Evolutionary conservation across 2,797 vertebrate genomes (phyloP).

Genomic region (Mallotus villosus): DNA sequence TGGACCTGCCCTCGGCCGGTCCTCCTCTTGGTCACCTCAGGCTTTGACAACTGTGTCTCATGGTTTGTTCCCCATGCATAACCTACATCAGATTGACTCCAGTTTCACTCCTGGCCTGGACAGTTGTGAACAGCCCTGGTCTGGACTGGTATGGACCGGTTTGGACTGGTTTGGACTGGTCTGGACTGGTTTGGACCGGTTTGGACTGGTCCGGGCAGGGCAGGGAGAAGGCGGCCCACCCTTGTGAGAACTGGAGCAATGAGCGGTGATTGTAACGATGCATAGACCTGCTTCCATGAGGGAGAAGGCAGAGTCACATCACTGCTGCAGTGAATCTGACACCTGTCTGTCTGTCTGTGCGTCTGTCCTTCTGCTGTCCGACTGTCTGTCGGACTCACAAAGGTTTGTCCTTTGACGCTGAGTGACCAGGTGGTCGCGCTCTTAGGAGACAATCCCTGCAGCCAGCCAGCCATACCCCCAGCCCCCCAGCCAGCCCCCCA

Average conservation of each 20-base stretch:
- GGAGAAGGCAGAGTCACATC: neutral
- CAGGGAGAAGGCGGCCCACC: neutral
- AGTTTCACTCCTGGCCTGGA: constrained; percentile 9
- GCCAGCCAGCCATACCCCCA: neutral
- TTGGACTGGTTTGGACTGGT: too few species aligned
- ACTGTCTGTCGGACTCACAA: neutral
- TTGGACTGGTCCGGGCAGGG: too few species aligned
- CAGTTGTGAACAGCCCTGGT: too few species aligned
- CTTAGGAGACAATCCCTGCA: constrained; percentile 2
- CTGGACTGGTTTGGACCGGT: too few species aligned
- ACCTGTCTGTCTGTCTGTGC: neutral
- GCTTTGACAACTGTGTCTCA: constrained; percentile 61
- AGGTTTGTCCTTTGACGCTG: constrained; percentile 7
- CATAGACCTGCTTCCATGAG: neutral
- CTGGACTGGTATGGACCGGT: too few species aligned
- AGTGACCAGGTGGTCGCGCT: neutral
- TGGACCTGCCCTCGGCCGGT: constrained; percentile 17
- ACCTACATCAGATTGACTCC: constrained; percentile 18
- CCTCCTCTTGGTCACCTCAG: constrained; percentile 39
- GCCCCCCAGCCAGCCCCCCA: too few species aligned
- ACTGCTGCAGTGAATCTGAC: neutral
- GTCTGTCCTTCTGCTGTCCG: neutral
- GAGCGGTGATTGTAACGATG: constrained; percentile 15
- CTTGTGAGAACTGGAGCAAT: constrained; percentile 9
- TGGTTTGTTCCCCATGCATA: constrained; percentile 66